Base-by-base conservation (phyloP, 2,113 vertebrate genomes). In the Pseudorhombus dupliciocellatus region DNA sequence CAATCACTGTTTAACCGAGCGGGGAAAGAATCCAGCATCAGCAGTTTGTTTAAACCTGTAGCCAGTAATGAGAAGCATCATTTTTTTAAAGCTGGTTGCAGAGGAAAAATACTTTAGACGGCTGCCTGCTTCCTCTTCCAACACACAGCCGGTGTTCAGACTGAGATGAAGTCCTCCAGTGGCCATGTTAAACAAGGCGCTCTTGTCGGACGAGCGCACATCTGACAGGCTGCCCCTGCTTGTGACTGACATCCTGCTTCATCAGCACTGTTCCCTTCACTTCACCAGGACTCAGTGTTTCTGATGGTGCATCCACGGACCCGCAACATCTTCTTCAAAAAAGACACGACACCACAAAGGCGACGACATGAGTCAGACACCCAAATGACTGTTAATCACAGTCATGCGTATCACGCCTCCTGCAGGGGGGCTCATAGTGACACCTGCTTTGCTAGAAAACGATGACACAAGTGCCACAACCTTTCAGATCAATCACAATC, bases 1-100 rank as follows among this genome's bases (percentile, higher is more conserved):
- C 85, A 79, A 75, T 90, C 77, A 68, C n/a, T 63, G 75, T 44
- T 85, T 55, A 78, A 66, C 42, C 12, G 65, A 75, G 70, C 55
- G 53, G 60, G 52, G 44, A 60, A 75, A 68, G 46, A 22, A 5
- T 55, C 54, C 2, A 57, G 60, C 30, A 73, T 31, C 37, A 58
- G 44, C 65, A 69, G 16, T 79, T 65, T 81, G 18, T 51, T 64
- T 64, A 31, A 78, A 68, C 44, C 50, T 75, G 61, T 26, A 63
- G 24, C 11, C 22, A 61, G 5, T 34, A 34, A 25, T 28, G n/a
- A 12, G 68, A 75, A 67, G 7, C 11, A 24, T 48, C 0, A 51
- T 60, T 81, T 75, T 63, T 20, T 18, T 30, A 2, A 10, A 53
- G 16, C 50, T 3, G 6, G 4, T 1, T 10, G 16, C 46, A 59